phyloP scores from a whole-genome alignment of 2,113 vertebrate genomes.

The Trematocara nigrifrons region DNA sequence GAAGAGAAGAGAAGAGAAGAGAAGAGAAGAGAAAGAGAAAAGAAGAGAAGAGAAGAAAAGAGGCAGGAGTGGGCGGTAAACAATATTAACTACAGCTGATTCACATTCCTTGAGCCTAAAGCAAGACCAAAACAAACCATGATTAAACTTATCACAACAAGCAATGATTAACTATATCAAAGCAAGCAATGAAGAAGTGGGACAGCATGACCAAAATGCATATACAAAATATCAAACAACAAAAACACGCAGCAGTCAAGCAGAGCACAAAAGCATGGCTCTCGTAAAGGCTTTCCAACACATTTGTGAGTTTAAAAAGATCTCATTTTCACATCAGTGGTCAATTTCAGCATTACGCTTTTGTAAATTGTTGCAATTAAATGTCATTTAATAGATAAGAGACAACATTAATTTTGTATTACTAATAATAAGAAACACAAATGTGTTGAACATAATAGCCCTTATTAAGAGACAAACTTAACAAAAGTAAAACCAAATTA shows the following conservation, averaged over 20 bases:
- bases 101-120: constrained; percentile 29
- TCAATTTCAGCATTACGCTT: neutral
- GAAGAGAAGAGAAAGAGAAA: neutral
- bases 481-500: neutral
- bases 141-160: constrained; percentile 37
- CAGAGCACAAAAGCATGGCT: neutral
- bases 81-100: constrained; percentile 19
- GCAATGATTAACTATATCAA: constrained; percentile 39
- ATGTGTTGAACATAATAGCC: constrained; percentile 7
- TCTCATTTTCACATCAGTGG: neutral
- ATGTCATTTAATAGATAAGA: neutral
- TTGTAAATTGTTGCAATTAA: neutral
- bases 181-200: constrained; percentile 30
- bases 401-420: neutral
- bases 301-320: neutral
- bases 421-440: neutral
- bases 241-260: constrained; percentile 3
- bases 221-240: constrained; percentile 29
- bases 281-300: constrained; percentile 37
- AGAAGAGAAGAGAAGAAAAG: neutral
- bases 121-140: constrained; percentile 20
- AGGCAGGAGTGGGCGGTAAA: neutral
- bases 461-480: constrained; percentile 1
- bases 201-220: constrained; percentile 21
- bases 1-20: neutral